phyloP scores from a whole-genome alignment of 1,140 invertebrate species.

The Popillia japonica region DNA sequence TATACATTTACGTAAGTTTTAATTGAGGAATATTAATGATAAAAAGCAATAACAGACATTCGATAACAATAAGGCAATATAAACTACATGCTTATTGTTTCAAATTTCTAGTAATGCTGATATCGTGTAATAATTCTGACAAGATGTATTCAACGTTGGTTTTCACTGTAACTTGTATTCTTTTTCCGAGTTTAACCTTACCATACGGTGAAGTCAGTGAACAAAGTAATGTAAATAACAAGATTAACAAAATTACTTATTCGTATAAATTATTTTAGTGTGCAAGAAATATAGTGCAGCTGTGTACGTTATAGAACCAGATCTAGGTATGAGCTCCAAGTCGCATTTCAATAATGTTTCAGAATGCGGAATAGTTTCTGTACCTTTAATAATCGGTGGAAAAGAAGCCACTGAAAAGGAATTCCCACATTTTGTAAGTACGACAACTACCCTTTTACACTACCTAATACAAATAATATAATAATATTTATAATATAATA shows the following conservation, averaged over 20 bases:
- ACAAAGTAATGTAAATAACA: not conserved
- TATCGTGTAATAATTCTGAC: not conserved
- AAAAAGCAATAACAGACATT: not conserved
- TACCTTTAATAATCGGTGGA: constrained; percentile 36
- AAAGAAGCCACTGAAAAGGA: constrained; percentile 21
- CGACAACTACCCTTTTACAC: too few relatives aligned
- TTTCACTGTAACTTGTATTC: not conserved
- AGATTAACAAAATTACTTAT: not conserved
- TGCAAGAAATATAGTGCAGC: not conserved
- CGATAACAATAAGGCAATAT: not conserved
- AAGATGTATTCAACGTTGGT: not conserved
- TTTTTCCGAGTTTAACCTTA: not conserved
- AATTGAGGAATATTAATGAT: not conserved
- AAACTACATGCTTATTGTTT: not conserved
- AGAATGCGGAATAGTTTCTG: constrained; percentile 25
- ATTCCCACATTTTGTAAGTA: constrained; percentile 37
- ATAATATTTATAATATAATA: too few relatives aligned
- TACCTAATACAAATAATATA: not conserved
- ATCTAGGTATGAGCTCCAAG: not conserved
- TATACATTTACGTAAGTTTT: not conserved
- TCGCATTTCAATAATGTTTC: not conserved
- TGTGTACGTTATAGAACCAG: not conserved
- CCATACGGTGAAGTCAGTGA: constrained; percentile 7
- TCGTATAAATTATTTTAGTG: not conserved
- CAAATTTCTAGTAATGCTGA: not conserved